Conservation (phyloP, 2,888 invertebrate species). For the Drosophila anceps region DNA sequence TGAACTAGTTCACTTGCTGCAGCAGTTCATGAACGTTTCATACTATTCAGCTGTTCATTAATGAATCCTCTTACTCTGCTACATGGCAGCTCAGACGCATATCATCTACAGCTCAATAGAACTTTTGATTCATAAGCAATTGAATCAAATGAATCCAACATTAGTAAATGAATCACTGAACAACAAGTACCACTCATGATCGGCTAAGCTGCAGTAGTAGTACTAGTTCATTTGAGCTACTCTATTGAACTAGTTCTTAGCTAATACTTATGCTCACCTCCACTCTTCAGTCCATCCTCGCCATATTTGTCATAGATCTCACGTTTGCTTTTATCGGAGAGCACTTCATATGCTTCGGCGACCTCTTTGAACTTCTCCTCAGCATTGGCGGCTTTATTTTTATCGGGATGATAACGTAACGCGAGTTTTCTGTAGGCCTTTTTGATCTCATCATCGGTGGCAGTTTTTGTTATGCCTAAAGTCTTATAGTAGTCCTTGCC, state of each 20-base stretch:
- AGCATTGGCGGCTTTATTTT: slow-evolving; percentile 97
- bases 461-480: slow-evolving; percentile 93
- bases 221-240: neutral
- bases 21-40: no score
- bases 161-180: no score
- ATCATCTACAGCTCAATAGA: no score
- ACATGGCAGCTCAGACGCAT: no score
- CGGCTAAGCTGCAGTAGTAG: no score
- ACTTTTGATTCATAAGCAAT: no score
- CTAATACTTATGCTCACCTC: slow-evolving; percentile 79
- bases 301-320: slow-evolving; percentile 97
- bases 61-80: no score
- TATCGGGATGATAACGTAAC: slow-evolving; percentile 99
- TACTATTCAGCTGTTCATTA: no score
- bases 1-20: no score
- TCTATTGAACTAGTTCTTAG: neutral
- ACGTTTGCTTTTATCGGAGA: slow-evolving; percentile 97
- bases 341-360: slow-evolving; percentile 98
- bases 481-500: slow-evolving; percentile 99
- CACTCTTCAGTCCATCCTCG: slow-evolving; percentile 96
- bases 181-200: no score
- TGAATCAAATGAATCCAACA: no score
- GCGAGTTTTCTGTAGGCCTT: slow-evolving; percentile 98
- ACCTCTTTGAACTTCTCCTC: slow-evolving; percentile 98
- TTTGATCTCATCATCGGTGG: slow-evolving; percentile 98